Base-by-base conservation (phyloP, 2,888 invertebrate genomes). In the Lochmaea capreae region DNA sequence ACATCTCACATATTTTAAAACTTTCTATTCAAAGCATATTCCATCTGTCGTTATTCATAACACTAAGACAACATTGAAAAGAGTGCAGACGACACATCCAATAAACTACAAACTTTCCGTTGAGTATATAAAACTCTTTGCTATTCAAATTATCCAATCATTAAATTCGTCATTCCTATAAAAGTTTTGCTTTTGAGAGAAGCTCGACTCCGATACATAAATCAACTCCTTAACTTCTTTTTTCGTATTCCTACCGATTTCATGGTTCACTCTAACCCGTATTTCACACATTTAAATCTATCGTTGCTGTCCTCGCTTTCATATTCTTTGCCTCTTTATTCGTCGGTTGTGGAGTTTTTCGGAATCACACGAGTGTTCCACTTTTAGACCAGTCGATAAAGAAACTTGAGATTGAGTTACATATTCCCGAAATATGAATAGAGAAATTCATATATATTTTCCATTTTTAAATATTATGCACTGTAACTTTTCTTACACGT, bases 201-300 rank as follows among this genome's bases (percentile, higher is more conserved):
- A 78, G 67, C 74, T 75, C 72, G 75, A 79, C 82, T 78, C 81
- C 81, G 80, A 81, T 82, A 81, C 79, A 83, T 83, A 82, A 83
- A 83, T 83, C 82, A 83, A 80, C 76, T 78, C 77, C 80, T 78
- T 77, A 79, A 80, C 78, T 9, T 12, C 80, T 79, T 77, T 77
- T 81, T 76, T 72, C 74, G 79, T 75, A 77, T 74, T 75, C 77
- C 72, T 73, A 65, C 76, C 78, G 79, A 81, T 81, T 82, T 81
- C 77, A 79, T 81, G 79, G 79, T 77, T 76, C 80, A 80, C 81
- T 81, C 80, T 80, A 76, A 77, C 79, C 72, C 74, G 77, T 74
- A 78, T 80, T 81, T 82, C 78, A 78, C 81, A 78, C 81, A 79
- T 79, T 81, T 81, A 79, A 79, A 80, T 79, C 79, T 77, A 80